These are phyloP conservation scores for Suricata suricatta DNA, from an alignment of 2,113 vertebrate species.

Conservation along the genomic window DNA sequence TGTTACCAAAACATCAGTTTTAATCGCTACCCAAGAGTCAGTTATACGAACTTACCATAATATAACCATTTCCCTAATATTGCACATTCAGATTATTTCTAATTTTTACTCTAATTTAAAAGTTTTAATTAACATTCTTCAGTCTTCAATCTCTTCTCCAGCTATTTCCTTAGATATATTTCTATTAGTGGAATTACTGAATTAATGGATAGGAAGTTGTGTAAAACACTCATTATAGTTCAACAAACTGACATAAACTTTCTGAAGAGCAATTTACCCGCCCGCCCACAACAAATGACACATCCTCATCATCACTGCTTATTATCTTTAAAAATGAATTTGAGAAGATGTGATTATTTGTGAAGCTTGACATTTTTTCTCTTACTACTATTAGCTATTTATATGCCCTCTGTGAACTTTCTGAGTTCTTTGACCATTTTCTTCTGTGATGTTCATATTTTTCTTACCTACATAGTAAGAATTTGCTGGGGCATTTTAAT, in stretches of 20 bases:
- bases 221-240: not conserved
- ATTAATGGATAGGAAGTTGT: not conserved
- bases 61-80: not conserved
- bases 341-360: not conserved
- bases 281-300: not conserved
- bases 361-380: not conserved
- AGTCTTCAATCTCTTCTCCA: not conserved
- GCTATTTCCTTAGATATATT: constrained; percentile 47
- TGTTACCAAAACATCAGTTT: not conserved
- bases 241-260: not conserved
- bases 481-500: constrained; percentile 19
- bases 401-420: not conserved
- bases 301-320: not conserved
- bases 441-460: not conserved
- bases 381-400: not conserved
- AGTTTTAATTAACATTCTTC: not conserved
- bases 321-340: not conserved
- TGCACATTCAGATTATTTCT: not conserved
- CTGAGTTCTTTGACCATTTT: not conserved
- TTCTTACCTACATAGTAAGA: constrained; percentile 2
- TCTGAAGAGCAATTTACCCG: not conserved
- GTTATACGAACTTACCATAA: not conserved
- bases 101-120: not conserved
- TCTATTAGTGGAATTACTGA: not conserved
- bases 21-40: not conserved